Conservation (phyloP, 1,140 invertebrate genomes). For the Bombus pascuorum region DNA sequence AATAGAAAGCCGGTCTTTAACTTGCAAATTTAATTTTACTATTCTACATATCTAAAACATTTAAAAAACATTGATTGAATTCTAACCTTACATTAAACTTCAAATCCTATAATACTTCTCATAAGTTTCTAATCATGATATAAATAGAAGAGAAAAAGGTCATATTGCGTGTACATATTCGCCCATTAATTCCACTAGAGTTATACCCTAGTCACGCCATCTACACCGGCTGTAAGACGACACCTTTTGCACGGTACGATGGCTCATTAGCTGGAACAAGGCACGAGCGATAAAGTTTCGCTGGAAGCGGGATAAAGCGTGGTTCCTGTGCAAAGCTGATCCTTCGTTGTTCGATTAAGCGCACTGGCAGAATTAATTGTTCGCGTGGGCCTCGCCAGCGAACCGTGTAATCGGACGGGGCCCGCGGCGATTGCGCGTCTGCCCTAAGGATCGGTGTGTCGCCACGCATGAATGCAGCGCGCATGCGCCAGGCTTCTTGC, state of each 20-base stretch:
- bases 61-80: too few relatives aligned
- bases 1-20: too few relatives aligned
- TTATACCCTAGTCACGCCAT: neutral
- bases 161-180: neutral
- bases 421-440: neutral
- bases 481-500: conserved; percentile 54
- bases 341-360: conserved; percentile 15
- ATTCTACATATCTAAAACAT: too few relatives aligned
- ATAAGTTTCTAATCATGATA: too few relatives aligned
- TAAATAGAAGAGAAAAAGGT: too few relatives aligned
- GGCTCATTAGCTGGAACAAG: conserved; percentile 4
- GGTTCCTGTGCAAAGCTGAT: conserved; percentile 12
- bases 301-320: neutral
- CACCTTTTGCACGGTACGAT: neutral
- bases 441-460: neutral
- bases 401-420: conserved; percentile 38
- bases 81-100: too few relatives aligned
- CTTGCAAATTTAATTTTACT: too few relatives aligned
- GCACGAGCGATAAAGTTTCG: conserved; percentile 36
- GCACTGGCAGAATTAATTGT: conserved; percentile 13
- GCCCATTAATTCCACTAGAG: neutral
- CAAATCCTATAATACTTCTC: too few relatives aligned
- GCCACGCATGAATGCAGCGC: conserved; percentile 5
- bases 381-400: conserved; percentile 25
- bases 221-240: conserved; percentile 8